A percentile compares a stretch with the other conserved stretches of the same genome.
Evolutionary conservation across 2,797 vertebrate species (phyloP).

Genomic region (Tiaroga cobitis): DNA sequence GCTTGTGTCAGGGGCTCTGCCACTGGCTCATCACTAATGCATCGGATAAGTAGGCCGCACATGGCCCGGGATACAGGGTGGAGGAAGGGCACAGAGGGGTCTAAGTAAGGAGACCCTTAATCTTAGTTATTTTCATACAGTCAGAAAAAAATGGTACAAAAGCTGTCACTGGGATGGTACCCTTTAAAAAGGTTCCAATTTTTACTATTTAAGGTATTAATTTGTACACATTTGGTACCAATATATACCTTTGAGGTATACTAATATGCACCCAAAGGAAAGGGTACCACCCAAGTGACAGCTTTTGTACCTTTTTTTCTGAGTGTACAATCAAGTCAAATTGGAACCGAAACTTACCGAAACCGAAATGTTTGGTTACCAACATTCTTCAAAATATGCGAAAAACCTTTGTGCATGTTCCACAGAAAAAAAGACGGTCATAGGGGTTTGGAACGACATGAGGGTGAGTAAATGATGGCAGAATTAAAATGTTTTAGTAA

Average conservation of each 20-base stretch:
- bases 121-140: not conserved
- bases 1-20: slow-evolving; percentile 37
- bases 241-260: too few species aligned
- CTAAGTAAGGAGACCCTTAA: not conserved
- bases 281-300: too few species aligned
- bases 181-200: too few species aligned
- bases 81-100: not conserved
- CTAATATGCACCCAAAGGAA: too few species aligned
- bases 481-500: not conserved
- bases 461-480: not conserved
- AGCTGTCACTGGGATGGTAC: too few species aligned
- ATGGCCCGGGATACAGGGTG: slow-evolving; percentile 34
- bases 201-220: too few species aligned
- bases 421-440: not conserved
- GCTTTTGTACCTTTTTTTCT: too few species aligned
- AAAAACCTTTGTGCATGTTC: not conserved
- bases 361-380: not conserved
- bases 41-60: slow-evolving; percentile 37
- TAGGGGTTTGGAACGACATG: not conserved
- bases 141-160: too few species aligned
- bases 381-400: not conserved
- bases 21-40: slow-evolving; percentile 49
- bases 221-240: too few species aligned
- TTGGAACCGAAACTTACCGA: not conserved
- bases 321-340: not conserved